Conservation (phyloP, 2,113 vertebrate species). For the Tragelaphus strepsiceros region DNA sequence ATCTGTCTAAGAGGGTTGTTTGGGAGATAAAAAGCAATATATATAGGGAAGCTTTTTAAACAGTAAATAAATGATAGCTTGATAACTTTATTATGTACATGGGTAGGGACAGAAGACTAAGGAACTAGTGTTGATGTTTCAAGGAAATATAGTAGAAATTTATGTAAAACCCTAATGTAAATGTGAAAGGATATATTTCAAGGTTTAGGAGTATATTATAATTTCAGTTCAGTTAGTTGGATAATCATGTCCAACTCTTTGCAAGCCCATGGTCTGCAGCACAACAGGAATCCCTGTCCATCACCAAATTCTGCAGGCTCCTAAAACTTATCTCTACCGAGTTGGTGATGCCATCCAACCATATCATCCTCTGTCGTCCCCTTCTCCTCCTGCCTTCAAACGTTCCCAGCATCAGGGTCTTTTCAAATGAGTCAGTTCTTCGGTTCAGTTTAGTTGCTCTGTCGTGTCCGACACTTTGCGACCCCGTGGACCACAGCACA, state of each 20-base stretch:
- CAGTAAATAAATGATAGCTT: not conserved
- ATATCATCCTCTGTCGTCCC: not conserved
- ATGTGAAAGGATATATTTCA: not conserved
- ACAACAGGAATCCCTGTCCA: not conserved
- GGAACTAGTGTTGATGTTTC: not conserved
- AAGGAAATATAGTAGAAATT: not conserved
- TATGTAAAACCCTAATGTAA: not conserved
- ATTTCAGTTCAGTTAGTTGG: not conserved
- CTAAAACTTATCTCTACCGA: not conserved
- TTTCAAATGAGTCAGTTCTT: not conserved
- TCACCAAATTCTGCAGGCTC: not conserved
- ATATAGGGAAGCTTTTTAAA: not conserved
- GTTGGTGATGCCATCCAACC: not conserved
- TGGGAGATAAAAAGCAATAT: not conserved
- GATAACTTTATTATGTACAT: not conserved
- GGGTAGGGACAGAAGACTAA: not conserved
- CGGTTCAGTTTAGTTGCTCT: not conserved
- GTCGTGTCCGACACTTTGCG: accelerated
- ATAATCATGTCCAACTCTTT: not conserved
- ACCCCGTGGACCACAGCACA: not conserved
- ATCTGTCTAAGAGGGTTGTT: not conserved
- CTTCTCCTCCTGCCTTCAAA: not conserved
- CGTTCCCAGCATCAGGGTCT: not conserved
- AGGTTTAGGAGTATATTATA: not conserved
- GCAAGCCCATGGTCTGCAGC: not conserved